A percentile compares a stretch with the other conserved stretches of the same genome.
These are phyloP conservation scores for Heliopora coerulea DNA, from an alignment of 92 coral and sea anemone species.

Conservation along the genomic window DNA sequence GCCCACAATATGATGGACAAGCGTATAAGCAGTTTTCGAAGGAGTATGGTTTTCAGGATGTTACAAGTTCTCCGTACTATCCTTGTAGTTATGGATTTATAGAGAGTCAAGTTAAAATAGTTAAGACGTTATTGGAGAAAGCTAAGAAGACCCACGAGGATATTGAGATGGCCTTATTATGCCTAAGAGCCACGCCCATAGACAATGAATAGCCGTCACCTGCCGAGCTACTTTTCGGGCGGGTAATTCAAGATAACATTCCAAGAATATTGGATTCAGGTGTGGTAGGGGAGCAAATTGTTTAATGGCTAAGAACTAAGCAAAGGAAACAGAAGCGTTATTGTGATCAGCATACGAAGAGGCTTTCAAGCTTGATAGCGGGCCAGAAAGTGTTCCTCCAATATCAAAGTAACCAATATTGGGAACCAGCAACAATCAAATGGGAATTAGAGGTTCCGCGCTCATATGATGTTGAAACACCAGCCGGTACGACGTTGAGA, in stretches of 20 bases:
- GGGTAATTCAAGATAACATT: constrained; percentile 9
- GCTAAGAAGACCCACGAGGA: constrained; percentile 13
- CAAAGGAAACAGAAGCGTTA: too few species aligned
- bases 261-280: too few species aligned
- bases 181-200: constrained; percentile 19
- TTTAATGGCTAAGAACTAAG: too few species aligned
- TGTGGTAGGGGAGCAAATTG: too few species aligned
- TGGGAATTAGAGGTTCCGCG: too few species aligned
- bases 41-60: constrained; percentile 53
- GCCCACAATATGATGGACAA: constrained; percentile 53
- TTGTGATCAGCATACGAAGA: too few species aligned
- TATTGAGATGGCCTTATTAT: constrained; percentile 18
- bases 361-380: too few species aligned
- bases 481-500: too few species aligned
- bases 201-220: constrained; percentile 17
- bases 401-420: too few species aligned
- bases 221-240: constrained; percentile 23
- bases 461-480: too few species aligned
- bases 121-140: constrained; percentile 25
- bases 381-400: too few species aligned
- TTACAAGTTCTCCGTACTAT: constrained; percentile 63
- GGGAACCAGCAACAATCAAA: too few species aligned
- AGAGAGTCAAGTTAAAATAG: constrained; percentile 43
- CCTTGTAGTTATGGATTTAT: constrained; percentile 33
- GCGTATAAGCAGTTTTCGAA: constrained; percentile 46